Conservation (phyloP, 2,113 vertebrate species). For the Centropristis striata region DNA sequence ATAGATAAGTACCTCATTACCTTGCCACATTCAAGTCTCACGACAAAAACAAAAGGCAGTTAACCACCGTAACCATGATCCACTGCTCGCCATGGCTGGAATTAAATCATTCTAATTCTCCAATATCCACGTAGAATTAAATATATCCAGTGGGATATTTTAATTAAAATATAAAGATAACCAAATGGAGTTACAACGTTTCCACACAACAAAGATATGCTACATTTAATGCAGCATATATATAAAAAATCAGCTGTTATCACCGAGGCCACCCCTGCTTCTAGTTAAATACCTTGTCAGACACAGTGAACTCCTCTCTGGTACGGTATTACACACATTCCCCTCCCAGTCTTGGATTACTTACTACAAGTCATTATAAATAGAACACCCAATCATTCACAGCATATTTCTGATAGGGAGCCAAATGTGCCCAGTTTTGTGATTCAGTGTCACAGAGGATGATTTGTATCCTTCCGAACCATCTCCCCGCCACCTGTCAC, state of each 20-base stretch:
- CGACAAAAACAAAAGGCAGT: not conserved
- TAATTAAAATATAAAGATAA: not conserved
- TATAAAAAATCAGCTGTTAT: conserved; percentile 7
- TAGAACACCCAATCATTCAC: conserved; percentile 37
- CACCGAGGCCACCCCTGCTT: conserved; percentile 34
- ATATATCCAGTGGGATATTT: not conserved
- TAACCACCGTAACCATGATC: not conserved
- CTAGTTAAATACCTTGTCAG: conserved; percentile 56
- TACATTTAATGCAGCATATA: not conserved
- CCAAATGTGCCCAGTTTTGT: conserved; percentile 54
- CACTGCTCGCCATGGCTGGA: not conserved
- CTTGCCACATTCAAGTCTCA: not conserved
- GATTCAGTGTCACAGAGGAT: conserved; percentile 42
- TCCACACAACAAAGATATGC: not conserved
- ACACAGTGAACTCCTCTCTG: conserved; percentile 52
- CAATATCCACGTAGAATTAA: not conserved
- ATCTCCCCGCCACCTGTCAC: conserved; percentile 40
- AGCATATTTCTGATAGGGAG: conserved; percentile 45
- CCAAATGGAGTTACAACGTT: not conserved
- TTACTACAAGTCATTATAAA: conserved; percentile 45
- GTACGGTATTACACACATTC: conserved; percentile 33
- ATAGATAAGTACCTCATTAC: not conserved
- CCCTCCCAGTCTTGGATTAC: conserved; percentile 38
- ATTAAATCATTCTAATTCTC: not conserved
- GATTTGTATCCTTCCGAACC: conserved; percentile 50